phyloP scores from a whole-genome alignment of 2,888 invertebrate species.

The Drosophila macrospina region DNA sequence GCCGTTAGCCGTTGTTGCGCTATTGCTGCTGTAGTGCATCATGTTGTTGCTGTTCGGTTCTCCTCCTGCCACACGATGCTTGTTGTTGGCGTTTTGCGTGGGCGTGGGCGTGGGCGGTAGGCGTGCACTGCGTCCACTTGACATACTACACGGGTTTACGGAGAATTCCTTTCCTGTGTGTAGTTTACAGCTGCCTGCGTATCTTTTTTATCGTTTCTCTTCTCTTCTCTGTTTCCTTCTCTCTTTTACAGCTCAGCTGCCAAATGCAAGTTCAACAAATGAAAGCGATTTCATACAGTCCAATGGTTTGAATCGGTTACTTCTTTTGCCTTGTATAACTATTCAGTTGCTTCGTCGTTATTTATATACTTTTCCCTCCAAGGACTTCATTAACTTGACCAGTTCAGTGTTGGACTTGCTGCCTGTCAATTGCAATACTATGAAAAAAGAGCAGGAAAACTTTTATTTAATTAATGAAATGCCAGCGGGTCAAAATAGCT shows the following conservation, averaged over 20 bases:
- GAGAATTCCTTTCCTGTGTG: conserved; percentile 24
- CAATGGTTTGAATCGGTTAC: conserved; percentile 21
- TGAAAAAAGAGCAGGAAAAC: not conserved
- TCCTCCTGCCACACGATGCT: conserved; percentile 44
- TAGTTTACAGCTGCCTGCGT: not conserved
- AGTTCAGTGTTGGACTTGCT: conserved; percentile 1
- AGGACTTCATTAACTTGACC: conserved; percentile 6
- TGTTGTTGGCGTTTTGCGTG: conserved; percentile 39
- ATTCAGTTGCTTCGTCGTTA: conserved; percentile 16
- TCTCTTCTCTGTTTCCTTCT: not conserved
- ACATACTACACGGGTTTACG: conserved; percentile 76
- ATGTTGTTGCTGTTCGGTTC: conserved; percentile 81
- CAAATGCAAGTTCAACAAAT: conserved; percentile 39
- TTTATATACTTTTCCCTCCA: conserved; percentile 4
- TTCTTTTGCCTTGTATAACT: conserved; percentile 10
- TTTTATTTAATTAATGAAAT: not conserved
- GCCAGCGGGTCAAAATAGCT: not conserved
- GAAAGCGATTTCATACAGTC: conserved; percentile 27
- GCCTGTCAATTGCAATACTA: conserved; percentile 15
- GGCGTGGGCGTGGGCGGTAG: conserved; percentile 83
- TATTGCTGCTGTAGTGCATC: conserved; percentile 61
- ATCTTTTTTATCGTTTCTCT: not conserved
- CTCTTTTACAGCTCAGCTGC: conserved; percentile 19
- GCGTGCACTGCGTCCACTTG: conserved; percentile 85
- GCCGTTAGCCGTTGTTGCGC: conserved; percentile 29